Evolutionary conservation across 2,888 invertebrate species (phyloP), one percentile per base, ranked within the genome.

Genomic region (Ephialtes manifestator): DNA sequence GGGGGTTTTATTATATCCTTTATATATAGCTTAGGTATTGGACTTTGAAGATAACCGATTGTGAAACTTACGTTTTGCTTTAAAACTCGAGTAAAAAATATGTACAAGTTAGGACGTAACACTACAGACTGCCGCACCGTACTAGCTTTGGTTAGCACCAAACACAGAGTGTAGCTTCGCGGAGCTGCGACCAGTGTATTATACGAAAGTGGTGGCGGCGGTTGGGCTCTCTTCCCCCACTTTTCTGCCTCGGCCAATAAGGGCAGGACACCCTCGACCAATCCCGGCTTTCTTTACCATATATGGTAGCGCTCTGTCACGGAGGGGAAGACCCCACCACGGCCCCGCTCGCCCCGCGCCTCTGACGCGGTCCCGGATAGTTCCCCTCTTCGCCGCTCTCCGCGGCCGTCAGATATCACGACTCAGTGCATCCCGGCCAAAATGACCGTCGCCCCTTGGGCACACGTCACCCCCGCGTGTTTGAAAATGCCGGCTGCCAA

Each of bases 281-380:
- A 97, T 97, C 95, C 95, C 94, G 94, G 95, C 93, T 95, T 95
- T 96, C 96, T 96, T 97, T 96, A 96, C 97, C 97, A 96, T 97
- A 97, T 97, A 97, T 96, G 97, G 97, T 95, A 96, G 95, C 95
- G 95, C 94, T 95, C 95, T 95, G 95, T 95, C 95, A 95, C 95
- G 88, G 88, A 89, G 91, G 90, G 92, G 95, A 95, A 95, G 92
- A 94, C 94, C 94, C 95, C 95, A 91, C 91, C 90, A 70, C 78
- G 79, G 83, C 71, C 58, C 79, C 39, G 71, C 63, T 67, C 35
- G 60, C 43, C 71, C 39, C 78, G 83, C 65, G 80, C 35, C 72
- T 55, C 81, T 70, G 46, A 67, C 68, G 63, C 68, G 76, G 55
- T 85, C 88, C 86, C 87, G 85, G 81, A 83, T 20, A 75, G 77